These are phyloP conservation scores for Allolobophora icterica DNA, from an alignment of 2,888 invertebrate species.

Conservation along the genomic window DNA sequence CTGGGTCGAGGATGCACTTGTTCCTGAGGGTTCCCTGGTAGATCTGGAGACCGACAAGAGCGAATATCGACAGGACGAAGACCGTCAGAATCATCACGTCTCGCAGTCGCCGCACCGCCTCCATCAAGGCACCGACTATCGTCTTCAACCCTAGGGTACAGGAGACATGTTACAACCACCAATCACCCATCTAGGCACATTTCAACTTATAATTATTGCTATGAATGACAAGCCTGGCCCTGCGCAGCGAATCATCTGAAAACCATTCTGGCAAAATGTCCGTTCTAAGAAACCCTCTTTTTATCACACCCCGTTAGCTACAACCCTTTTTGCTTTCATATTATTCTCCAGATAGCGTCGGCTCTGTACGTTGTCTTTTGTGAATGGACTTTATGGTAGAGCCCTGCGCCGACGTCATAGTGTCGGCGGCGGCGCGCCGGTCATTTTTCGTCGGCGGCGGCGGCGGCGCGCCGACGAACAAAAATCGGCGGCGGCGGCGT, in stretches of 20 bases:
- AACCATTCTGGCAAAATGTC: background rate
- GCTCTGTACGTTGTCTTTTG: too few relatives aligned
- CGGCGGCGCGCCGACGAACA: too few relatives aligned
- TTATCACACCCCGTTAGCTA: background rate
- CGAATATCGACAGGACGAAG: slow-evolving; percentile 98
- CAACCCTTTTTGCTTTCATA: background rate
- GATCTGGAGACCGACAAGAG: slow-evolving; percentile 96
- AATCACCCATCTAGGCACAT: too few relatives aligned
- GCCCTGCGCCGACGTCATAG: too few relatives aligned
- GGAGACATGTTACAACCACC: background rate
- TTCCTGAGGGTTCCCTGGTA: slow-evolving; percentile 96
- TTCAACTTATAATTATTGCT: too few relatives aligned
- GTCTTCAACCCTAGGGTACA: slow-evolving; percentile 86
- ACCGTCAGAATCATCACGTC: slow-evolving; percentile 99
- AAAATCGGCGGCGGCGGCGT: too few relatives aligned
- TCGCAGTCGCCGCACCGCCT: slow-evolving; percentile 97
- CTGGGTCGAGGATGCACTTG: slow-evolving; percentile 79
- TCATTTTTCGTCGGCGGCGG: too few relatives aligned
- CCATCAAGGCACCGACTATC: slow-evolving; percentile 98
- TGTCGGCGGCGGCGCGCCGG: too few relatives aligned
- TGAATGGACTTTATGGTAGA: too few relatives aligned
- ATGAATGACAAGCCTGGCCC: too few relatives aligned
- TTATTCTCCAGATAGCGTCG: background rate
- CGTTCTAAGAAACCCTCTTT: background rate
- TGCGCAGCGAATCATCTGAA: too few relatives aligned